Evolutionary conservation across 2,797 vertebrate genomes (phyloP).

Genomic region (Pseudomugil tenellus): DNA sequence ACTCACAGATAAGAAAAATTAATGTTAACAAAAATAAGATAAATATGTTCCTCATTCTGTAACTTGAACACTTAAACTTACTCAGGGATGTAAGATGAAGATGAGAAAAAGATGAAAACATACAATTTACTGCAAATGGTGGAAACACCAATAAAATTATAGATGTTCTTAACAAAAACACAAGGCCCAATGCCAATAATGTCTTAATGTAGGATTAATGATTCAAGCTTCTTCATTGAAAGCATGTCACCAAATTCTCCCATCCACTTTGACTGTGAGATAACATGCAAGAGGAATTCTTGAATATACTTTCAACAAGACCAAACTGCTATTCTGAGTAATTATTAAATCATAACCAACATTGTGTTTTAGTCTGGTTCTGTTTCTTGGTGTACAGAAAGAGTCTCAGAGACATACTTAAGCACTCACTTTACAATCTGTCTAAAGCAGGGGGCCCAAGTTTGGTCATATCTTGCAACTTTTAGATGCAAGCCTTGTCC

Average conservation of each 20-base stretch:
- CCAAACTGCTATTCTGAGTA: slow-evolving; percentile 55
- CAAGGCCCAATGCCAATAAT: neutral
- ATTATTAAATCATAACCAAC: neutral
- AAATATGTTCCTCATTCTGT: neutral
- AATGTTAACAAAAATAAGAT: neutral
- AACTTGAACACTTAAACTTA: neutral
- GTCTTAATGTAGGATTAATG: slow-evolving; percentile 83
- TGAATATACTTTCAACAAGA: slow-evolving; percentile 78
- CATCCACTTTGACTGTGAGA: slow-evolving; percentile 79
- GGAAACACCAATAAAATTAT: neutral
- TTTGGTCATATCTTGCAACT: too few relatives aligned
- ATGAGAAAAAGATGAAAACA: neutral
- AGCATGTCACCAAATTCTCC: slow-evolving; percentile 78
- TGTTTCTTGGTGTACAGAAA: neutral
- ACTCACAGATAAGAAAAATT: neutral
- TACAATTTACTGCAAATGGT: neutral
- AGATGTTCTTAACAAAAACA: neutral
- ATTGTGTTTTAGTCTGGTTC: neutral
- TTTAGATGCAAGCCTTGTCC: too few relatives aligned
- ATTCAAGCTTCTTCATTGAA: slow-evolving; percentile 62
- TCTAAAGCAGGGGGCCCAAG: too few relatives aligned
- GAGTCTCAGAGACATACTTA: neutral
- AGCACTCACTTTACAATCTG: neutral
- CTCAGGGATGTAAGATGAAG: neutral
- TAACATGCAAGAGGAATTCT: slow-evolving; percentile 81